phyloP scores from a whole-genome alignment of 1,140 invertebrate species.

The Pseudomyrmex flavicornis region DNA sequence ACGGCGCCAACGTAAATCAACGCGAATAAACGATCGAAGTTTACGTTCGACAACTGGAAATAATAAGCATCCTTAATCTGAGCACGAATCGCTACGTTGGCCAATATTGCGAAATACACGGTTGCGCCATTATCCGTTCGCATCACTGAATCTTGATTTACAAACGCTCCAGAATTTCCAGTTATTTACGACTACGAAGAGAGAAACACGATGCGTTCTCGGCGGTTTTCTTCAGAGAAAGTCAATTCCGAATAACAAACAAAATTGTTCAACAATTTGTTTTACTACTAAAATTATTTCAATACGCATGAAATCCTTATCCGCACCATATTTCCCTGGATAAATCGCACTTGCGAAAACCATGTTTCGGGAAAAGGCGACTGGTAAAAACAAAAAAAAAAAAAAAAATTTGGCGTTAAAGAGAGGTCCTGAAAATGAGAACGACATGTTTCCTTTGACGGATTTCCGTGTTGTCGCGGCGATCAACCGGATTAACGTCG shows the following conservation, averaged over 20 bases:
- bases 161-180: not conserved
- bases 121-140: not conserved
- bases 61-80: constrained; percentile 40
- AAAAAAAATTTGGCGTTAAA: not conserved
- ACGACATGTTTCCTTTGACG: constrained; percentile 75
- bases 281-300: too few relatives aligned
- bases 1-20: constrained; percentile 43
- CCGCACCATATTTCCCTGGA: not conserved
- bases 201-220: too few relatives aligned
- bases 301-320: not conserved
- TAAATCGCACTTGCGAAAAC: not conserved
- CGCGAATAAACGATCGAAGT: constrained; percentile 38
- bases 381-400: constrained; percentile 29
- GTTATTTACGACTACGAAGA: not conserved
- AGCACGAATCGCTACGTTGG: constrained; percentile 1
- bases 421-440: constrained; percentile 68
- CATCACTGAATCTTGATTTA: not conserved
- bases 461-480: constrained; percentile 76
- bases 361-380: constrained; percentile 31
- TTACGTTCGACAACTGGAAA: constrained; percentile 44
- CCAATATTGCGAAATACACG: not conserved
- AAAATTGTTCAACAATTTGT: not conserved
- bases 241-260: not conserved
- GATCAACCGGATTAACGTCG: constrained; percentile 77
- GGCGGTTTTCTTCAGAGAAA: not conserved